Percentiles rank a stretch among this genome's conserved stretches.
Conservation (phyloP, 2,888 invertebrate species). For the Blomia tropicalis region DNA sequence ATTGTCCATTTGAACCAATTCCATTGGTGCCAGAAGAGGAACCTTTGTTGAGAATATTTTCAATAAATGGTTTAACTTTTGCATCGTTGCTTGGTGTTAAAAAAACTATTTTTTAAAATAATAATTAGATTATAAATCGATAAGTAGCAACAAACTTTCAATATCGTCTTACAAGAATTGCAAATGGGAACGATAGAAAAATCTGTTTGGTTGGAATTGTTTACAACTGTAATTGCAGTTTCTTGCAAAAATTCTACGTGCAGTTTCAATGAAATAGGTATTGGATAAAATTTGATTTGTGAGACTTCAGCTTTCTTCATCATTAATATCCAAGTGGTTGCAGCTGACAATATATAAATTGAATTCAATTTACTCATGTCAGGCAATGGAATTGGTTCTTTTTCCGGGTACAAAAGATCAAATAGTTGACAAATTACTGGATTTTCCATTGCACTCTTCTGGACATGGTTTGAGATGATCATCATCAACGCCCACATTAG, state of each 20-base stretch:
- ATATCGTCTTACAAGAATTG: conserved; percentile 53
- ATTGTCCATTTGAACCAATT: conserved; percentile 36
- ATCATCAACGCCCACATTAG: conserved; percentile 97
- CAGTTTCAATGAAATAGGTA: conserved; percentile 61
- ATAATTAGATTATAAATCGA: too few relatives aligned
- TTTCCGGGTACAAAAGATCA: conserved; percentile 76
- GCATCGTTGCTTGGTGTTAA: too few relatives aligned
- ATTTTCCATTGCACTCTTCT: conserved; percentile 58
- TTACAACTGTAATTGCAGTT: conserved; percentile 37
- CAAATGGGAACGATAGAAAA: conserved; percentile 78
- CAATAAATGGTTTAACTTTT: conserved; percentile 79
- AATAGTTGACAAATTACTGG: conserved; percentile 75
- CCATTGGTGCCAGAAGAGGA: conserved; percentile 30
- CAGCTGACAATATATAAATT: conserved; percentile 78
- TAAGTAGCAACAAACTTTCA: neutral
- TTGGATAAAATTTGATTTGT: conserved; percentile 54
- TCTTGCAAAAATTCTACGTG: conserved; percentile 79
- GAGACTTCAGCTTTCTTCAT: conserved; percentile 81
- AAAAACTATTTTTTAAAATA: too few relatives aligned
- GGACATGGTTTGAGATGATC: conserved; percentile 89
- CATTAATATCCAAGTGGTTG: conserved; percentile 91
- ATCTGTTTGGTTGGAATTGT: conserved; percentile 57
- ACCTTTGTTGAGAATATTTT: conserved; percentile 50
- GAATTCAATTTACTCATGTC: conserved; percentile 70
- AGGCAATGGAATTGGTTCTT: conserved; percentile 70